Conservation (phyloP, 2,113 vertebrate genomes). For the Amia ocellicauda region DNA sequence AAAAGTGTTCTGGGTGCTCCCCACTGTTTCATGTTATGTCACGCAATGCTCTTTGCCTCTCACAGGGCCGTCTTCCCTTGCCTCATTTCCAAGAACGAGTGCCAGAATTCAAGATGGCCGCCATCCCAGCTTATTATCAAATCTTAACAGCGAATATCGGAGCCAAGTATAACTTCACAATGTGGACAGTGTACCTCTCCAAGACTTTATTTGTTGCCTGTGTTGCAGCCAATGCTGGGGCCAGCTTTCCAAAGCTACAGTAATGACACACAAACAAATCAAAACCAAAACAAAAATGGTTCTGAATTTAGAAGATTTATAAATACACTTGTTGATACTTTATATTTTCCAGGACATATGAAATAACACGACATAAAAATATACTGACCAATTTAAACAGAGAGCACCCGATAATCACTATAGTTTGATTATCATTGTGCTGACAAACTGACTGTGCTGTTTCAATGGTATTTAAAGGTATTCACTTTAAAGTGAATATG, state of each 20-base stretch:
- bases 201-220: constrained; percentile 38
- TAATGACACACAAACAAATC: not conserved
- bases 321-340: not conserved
- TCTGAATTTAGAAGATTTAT: not conserved
- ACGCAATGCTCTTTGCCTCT: not conserved
- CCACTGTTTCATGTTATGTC: not conserved
- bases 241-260: constrained; percentile 9
- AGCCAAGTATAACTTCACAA: constrained; percentile 36
- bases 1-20: not conserved
- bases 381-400: too few species aligned
- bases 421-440: too few species aligned
- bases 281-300: not conserved
- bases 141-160: constrained; percentile 21
- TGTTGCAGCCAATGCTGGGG: constrained; percentile 35
- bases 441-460: too few species aligned
- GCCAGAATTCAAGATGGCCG: constrained; percentile 27
- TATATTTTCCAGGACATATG: too few species aligned
- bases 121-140: constrained; percentile 33
- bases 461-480: too few species aligned
- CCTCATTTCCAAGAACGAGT: not conserved
- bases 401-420: too few species aligned
- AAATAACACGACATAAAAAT: too few species aligned
- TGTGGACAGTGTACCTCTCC: constrained; percentile 30
- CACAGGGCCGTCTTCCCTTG: not conserved
- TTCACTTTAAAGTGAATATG: too few species aligned